Conservation (phyloP, 2,113 vertebrate species). For the Aphelocoma coerulescens region DNA sequence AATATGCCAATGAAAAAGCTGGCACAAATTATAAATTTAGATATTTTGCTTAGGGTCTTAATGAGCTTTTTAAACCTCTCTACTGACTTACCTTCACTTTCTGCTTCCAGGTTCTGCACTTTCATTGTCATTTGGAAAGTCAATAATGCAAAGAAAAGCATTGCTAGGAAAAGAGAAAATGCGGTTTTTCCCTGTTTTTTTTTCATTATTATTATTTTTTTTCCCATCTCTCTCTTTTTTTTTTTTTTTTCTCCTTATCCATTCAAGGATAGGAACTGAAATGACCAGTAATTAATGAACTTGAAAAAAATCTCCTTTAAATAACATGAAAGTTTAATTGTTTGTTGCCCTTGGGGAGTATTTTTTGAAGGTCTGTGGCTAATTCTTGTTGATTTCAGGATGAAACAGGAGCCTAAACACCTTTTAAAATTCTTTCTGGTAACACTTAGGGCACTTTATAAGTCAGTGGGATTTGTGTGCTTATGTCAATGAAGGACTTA, state of each 20-base stretch:
- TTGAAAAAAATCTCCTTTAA: background rate
- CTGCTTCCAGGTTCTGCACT: background rate
- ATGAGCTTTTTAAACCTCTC: background rate
- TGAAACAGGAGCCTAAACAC: constrained; percentile 20
- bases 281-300: background rate
- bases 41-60: background rate
- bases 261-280: background rate
- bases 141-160: background rate
- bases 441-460: background rate
- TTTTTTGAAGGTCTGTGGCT: background rate
- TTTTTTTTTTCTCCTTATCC: background rate
- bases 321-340: background rate
- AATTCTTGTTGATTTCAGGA: constrained; percentile 1
- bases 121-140: background rate
- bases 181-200: background rate
- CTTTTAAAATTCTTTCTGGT: constrained; percentile 10
- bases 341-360: background rate
- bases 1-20: background rate
- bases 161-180: background rate
- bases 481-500: background rate
- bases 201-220: background rate
- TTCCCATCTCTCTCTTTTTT: background rate
- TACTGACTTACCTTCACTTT: background rate
- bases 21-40: background rate
- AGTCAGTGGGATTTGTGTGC: background rate